Conservation (phyloP, 2,888 invertebrate genomes). For the Lordiphosa andalusiaca region DNA sequence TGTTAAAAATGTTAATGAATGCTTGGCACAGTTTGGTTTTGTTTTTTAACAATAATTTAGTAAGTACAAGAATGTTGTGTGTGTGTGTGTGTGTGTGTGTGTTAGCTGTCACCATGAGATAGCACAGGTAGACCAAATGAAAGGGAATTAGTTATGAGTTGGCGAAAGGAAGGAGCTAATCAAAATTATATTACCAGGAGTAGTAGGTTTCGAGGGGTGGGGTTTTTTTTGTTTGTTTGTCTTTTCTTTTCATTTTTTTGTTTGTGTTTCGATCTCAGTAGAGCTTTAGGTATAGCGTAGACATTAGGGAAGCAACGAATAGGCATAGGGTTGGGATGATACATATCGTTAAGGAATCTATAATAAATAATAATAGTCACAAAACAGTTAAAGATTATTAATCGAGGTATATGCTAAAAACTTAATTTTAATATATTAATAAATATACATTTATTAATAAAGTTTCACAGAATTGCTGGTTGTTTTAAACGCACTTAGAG, state of each 20-base stretch:
- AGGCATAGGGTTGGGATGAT: constrained; percentile 66
- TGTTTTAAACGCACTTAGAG: constrained; percentile 52
- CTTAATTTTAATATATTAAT: constrained; percentile 14
- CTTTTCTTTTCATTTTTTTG: too few relatives aligned
- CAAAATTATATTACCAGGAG: constrained; percentile 48
- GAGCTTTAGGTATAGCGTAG: constrained; percentile 65
- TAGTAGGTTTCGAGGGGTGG: constrained; percentile 10
- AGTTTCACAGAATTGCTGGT: constrained; percentile 57
- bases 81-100: not conserved
- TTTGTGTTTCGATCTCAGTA: constrained; percentile 42
- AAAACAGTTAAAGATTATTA: constrained; percentile 43
- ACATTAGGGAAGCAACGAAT: constrained; percentile 60
- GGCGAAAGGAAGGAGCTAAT: constrained; percentile 6
- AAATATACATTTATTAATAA: constrained; percentile 24
- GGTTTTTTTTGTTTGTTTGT: too few relatives aligned
- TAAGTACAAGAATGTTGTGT: constrained; percentile 1
- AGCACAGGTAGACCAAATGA: constrained; percentile 3
- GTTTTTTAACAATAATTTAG: constrained; percentile 10
- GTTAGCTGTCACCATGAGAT: constrained; percentile 16
- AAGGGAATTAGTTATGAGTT: not conserved
- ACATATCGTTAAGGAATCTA: constrained; percentile 63
- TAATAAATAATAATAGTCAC: constrained; percentile 62
- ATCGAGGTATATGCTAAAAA: constrained; percentile 10
- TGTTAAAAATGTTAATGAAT: constrained; percentile 27
- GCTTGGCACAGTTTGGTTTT: constrained; percentile 43